A percentile compares a stretch with the other conserved stretches of the same genome.
Conservation (phyloP, 2,113 vertebrate species). For the Toxotes jaculatrix region DNA sequence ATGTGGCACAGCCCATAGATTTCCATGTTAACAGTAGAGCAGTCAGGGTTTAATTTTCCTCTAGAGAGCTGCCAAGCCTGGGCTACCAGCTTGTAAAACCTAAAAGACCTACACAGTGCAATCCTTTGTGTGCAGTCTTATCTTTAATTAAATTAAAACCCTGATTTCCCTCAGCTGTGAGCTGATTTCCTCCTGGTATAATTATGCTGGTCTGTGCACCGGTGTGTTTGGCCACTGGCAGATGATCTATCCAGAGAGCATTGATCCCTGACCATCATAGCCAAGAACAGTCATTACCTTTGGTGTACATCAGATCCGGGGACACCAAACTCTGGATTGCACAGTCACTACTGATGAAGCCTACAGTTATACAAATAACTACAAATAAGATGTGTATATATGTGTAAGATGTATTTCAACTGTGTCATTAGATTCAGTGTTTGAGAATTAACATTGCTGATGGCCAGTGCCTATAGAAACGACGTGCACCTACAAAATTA, state of each 20-base stretch:
- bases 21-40: constrained; percentile 64
- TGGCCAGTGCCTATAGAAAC: neutral
- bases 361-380: neutral
- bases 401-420: neutral
- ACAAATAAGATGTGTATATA: neutral
- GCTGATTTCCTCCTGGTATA: constrained; percentile 74
- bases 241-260: constrained; percentile 69
- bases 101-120: constrained; percentile 62
- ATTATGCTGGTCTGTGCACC: constrained; percentile 66
- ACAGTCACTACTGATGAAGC: neutral
- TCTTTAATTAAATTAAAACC: constrained; percentile 82
- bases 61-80: constrained; percentile 60
- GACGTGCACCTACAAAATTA: neutral
- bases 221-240: constrained; percentile 66
- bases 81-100: constrained; percentile 73
- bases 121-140: constrained; percentile 56
- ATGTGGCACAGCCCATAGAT: constrained; percentile 52
- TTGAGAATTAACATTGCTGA: neutral
- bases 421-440: neutral
- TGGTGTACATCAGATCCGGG: constrained; percentile 32
- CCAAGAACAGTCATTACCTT: constrained; percentile 43
- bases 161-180: constrained; percentile 75
- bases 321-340: neutral
- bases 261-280: constrained; percentile 67
- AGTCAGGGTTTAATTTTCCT: constrained; percentile 68